Percentiles rank a stretch among this genome's conserved stretches.
Evolutionary conservation across 1,140 invertebrate genomes (phyloP).

Genomic region (Nephotettix cincticeps): DNA sequence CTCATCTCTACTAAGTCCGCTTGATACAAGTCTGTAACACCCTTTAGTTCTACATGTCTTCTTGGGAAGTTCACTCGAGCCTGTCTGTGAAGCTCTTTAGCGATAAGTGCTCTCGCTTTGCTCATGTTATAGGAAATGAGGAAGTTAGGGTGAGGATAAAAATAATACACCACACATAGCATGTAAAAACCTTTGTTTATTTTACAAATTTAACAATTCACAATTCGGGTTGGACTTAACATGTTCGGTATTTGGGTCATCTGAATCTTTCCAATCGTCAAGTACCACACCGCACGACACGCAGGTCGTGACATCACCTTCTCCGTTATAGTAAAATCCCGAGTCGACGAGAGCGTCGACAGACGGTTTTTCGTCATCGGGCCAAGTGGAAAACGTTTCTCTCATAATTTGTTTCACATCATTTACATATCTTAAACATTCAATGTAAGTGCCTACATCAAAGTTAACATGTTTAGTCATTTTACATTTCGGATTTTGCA

Average conservation of each 20-base stretch:
- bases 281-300: background rate
- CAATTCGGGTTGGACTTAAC: background rate
- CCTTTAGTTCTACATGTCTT: background rate
- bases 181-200: conserved; percentile 1
- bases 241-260: background rate
- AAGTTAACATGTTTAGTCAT: background rate
- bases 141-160: background rate
- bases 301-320: background rate
- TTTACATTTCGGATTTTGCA: background rate
- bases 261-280: background rate
- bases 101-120: background rate
- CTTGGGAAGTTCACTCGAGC: background rate
- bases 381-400: background rate
- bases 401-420: background rate
- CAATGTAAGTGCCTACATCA: background rate
- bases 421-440: background rate
- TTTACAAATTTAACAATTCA: background rate
- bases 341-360: background rate
- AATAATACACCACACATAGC: background rate
- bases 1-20: background rate
- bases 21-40: background rate
- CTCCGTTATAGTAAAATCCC: background rate
- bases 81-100: background rate
- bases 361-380: background rate
- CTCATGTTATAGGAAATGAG: too few relatives aligned